Conservation (phyloP, 1,140 invertebrate species). For the Onthophagus taurus region DNA sequence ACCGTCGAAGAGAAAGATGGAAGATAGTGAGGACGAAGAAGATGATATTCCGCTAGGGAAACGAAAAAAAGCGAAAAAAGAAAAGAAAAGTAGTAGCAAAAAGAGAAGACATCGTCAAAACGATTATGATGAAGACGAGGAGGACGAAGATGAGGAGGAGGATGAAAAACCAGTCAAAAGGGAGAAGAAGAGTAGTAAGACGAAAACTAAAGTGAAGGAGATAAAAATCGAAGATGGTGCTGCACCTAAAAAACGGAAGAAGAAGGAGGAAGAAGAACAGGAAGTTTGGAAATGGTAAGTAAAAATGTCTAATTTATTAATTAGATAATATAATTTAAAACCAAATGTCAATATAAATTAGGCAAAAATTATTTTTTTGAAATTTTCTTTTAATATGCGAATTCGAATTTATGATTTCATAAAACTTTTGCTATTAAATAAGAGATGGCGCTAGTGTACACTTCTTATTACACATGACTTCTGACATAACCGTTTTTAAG, state of each 20-base stretch:
- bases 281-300: conserved; percentile 91
- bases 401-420: too few relatives aligned
- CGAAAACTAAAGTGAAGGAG: too few relatives aligned
- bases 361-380: too few relatives aligned
- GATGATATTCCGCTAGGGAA: conserved; percentile 57
- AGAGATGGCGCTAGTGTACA: too few relatives aligned
- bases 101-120: conserved; percentile 46
- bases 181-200: conserved; percentile 41
- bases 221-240: conserved; percentile 26
- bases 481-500: too few relatives aligned
- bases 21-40: conserved; percentile 51
- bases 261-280: conserved; percentile 70
- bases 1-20: conserved; percentile 38
- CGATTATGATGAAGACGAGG: conserved; percentile 52
- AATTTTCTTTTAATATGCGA: too few relatives aligned
- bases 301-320: too few relatives aligned
- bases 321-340: too few relatives aligned
- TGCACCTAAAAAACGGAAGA: conserved; percentile 55
- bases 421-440: too few relatives aligned
- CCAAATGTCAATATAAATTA: too few relatives aligned
- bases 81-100: conserved; percentile 51
- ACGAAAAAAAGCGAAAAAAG: conserved; percentile 63
- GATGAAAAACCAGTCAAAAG: conserved; percentile 47
- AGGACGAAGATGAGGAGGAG: conserved; percentile 47
- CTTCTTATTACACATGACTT: too few relatives aligned